Percentiles rank a stretch among this genome's conserved stretches.
Conservation (phyloP, 2,797 vertebrate genomes). For the Prunella strophiata region DNA sequence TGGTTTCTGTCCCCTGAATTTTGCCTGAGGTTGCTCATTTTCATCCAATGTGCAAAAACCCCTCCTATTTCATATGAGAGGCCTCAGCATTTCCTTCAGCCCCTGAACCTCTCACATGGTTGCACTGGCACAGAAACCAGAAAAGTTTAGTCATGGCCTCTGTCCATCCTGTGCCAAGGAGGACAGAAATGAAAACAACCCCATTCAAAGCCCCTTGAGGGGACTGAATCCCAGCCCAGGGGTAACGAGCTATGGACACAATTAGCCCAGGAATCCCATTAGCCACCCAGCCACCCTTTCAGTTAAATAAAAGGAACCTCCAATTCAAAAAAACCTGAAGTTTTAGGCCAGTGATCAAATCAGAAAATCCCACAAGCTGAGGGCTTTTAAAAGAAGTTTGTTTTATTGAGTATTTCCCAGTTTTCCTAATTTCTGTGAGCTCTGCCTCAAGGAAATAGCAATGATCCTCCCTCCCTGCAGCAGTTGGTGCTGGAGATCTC, state of each 20-base stretch:
- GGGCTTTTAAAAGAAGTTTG: neutral
- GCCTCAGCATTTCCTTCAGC: neutral
- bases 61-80: neutral
- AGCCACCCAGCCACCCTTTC: neutral
- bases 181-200: constrained; percentile 18
- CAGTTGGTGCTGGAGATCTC: neutral
- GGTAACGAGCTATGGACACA: neutral
- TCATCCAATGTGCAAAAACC: neutral
- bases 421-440: neutral
- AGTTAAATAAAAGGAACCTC: neutral
- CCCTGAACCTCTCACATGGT: neutral
- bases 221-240: neutral
- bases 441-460: neutral
- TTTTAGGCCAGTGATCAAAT: neutral
- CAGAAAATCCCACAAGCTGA: neutral
- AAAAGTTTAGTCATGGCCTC: constrained; percentile 36
- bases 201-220: neutral
- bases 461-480: neutral
- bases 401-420: neutral
- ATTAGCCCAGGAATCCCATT: neutral
- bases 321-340: neutral
- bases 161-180: neutral
- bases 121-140: constrained; percentile 6
- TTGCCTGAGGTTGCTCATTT: neutral
- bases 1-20: neutral